These are phyloP conservation scores for Lophura swinhoii DNA, from an alignment of 2,797 vertebrate species.

Conservation along the genomic window DNA sequence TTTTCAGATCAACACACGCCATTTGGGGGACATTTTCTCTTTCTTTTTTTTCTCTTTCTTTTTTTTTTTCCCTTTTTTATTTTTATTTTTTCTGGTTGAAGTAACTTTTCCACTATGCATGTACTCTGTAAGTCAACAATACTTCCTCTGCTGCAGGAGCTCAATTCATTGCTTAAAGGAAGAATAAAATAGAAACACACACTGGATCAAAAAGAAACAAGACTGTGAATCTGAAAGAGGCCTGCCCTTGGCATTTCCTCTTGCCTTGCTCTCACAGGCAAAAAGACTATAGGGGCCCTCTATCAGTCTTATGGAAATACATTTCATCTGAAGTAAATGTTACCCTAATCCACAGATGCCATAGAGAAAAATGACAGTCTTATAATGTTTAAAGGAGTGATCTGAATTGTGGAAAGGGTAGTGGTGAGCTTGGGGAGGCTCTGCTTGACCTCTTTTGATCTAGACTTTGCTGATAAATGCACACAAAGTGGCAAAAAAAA, in stretches of 20 bases:
- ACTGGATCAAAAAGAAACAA: slow-evolving; percentile 51
- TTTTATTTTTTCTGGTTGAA: background rate
- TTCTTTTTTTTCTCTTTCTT: background rate
- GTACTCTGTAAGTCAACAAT: slow-evolving; percentile 33
- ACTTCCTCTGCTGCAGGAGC: slow-evolving; percentile 13
- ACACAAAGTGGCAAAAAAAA: background rate
- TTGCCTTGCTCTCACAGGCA: slow-evolving; percentile 36
- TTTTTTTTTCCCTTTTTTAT: background rate
- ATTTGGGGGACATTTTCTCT: background rate
- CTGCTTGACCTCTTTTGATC: slow-evolving; percentile 52
- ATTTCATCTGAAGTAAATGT: slow-evolving; percentile 67
- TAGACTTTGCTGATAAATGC: slow-evolving; percentile 45
- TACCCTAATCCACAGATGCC: slow-evolving; percentile 11
- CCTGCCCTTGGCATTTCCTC: slow-evolving; percentile 64
- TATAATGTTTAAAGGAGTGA: slow-evolving; percentile 41
- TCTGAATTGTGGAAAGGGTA: slow-evolving; percentile 52
- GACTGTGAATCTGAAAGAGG: slow-evolving; percentile 33
- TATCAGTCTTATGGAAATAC: slow-evolving; percentile 52
- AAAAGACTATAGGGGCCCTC: slow-evolving; percentile 7
- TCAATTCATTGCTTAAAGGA: slow-evolving; percentile 51
- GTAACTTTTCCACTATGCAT: slow-evolving; percentile 36
- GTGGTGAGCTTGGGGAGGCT: slow-evolving; percentile 3
- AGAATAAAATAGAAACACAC: slow-evolving; percentile 37
- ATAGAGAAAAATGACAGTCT: slow-evolving; percentile 29
- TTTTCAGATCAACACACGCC: background rate